Conservation (phyloP, 1,140 invertebrate species). For the Protaetia brevitarsis region DNA sequence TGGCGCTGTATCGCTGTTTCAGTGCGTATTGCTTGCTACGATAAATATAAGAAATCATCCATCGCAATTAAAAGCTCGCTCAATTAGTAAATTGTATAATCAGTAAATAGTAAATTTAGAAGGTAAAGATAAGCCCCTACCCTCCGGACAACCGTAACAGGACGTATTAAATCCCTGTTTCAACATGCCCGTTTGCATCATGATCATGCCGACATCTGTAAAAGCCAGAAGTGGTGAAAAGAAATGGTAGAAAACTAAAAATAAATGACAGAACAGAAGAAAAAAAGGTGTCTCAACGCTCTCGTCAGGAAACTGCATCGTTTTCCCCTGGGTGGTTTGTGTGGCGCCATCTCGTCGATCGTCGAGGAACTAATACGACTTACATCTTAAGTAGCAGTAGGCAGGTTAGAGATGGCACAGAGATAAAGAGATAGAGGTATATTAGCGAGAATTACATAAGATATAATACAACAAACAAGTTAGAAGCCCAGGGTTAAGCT, state of each 20-base stretch:
- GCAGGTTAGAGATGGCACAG: neutral
- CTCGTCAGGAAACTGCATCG: too few relatives aligned
- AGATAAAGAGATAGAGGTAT: neutral
- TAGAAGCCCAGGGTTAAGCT: constrained; percentile 31
- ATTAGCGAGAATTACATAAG: too few relatives aligned
- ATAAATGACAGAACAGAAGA: neutral
- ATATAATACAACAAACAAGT: too few relatives aligned
- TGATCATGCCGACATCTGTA: constrained; percentile 92
- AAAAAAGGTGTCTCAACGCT: too few relatives aligned
- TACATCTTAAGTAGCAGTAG: neutral
- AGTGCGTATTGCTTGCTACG: neutral
- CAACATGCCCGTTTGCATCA: constrained; percentile 91
- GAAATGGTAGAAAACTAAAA: neutral
- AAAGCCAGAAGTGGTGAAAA: constrained; percentile 56
- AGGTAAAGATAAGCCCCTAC: constrained; percentile 59
- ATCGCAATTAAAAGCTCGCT: neutral
- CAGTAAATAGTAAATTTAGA: constrained; percentile 19
- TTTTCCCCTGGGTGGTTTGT: too few relatives aligned
- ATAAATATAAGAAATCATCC: neutral
- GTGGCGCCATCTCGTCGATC: too few relatives aligned
- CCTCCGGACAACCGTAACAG: constrained; percentile 75
- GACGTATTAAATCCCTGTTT: constrained; percentile 75
- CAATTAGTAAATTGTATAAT: constrained; percentile 9
- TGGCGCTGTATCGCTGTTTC: neutral
- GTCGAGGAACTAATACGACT: too few relatives aligned